Base-by-base conservation (phyloP, 2,888 invertebrate species). In the Frankliniella intonsa region DNA sequence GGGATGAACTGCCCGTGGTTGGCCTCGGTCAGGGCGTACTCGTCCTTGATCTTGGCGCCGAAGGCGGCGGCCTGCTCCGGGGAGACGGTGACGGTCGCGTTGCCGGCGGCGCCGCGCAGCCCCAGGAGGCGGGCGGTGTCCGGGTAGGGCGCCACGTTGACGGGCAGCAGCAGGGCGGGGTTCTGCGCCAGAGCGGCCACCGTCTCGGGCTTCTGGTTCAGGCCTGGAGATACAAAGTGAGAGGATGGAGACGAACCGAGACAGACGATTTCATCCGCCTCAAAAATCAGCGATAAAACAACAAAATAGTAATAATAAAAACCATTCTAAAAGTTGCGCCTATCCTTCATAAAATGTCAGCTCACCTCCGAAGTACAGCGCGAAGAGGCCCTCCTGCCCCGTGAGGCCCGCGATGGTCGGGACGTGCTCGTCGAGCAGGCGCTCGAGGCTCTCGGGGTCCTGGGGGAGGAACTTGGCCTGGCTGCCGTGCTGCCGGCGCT, bases 391-490 rank as follows among this genome's bases (percentile, higher is more conserved):
- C 69, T 76, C 69, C 22, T 76, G 12, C 11, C 69, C 69, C 22
- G 22, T 76, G 69, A 76, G 69, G 25, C 69, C 69, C 69, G 69
- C 69, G 69, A 76, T 76, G 69, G 69, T 76, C 11, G 69, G 69
- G 22, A 76, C 69, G 25, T 22, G 22, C 69, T 12, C 25, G 22
- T 25, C 69, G 22, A 25, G 22, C 22, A 12, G 69, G 11, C 7
- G 7, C 7, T 10, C 10, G 11, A 76, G 25, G 69, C 69, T 76
- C 69, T 76, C 69, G 69, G 69, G 69, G 69, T 76, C 69, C 22
- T 25, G 69, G 22, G 25, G 0, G 22, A 76, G 69, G 69, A 76
- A 76, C 69, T 76, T 76, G 22, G 7, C 25, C 69, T 76, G 69
- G 10, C 22, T 22, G 69, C 69, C 69, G 25, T 10, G 22, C 25